These are phyloP conservation scores for Elephantulus edwardii DNA, from an alignment of 2,113 vertebrate genomes.

Conservation along the genomic window DNA sequence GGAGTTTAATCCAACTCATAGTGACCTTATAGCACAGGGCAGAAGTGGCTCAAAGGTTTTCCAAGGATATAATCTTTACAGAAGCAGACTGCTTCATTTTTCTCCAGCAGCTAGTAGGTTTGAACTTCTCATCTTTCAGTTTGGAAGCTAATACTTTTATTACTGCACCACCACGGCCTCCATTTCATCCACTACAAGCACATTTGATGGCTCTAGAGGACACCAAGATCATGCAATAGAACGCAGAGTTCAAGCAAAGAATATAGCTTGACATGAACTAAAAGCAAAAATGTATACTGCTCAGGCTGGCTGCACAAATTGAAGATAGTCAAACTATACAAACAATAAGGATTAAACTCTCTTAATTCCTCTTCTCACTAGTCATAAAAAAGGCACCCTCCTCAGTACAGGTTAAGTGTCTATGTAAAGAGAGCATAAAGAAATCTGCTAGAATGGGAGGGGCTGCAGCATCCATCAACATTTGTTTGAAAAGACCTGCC, in stretches of 20 bases:
- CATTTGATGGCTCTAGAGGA: neutral
- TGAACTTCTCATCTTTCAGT: neutral
- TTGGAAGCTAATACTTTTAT: neutral
- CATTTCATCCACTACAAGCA: neutral
- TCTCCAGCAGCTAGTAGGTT: neutral
- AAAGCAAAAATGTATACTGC: neutral
- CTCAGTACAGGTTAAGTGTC: slow-evolving; percentile 71
- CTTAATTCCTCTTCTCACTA: slow-evolving; percentile 56
- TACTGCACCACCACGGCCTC: neutral
- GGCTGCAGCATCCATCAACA: slow-evolving; percentile 64
- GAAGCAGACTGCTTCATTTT: too few species aligned
- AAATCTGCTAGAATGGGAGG: slow-evolving; percentile 60
- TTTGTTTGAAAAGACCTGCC: slow-evolving; percentile 78
- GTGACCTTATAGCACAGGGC: too few species aligned
- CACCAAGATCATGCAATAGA: neutral
- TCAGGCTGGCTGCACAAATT: neutral
- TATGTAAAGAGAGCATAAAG: slow-evolving; percentile 55
- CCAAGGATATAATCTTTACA: too few species aligned
- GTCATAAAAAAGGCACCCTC: slow-evolving; percentile 64
- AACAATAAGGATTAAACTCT: slow-evolving; percentile 54
- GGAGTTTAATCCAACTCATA: too few species aligned
- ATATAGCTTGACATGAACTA: neutral
- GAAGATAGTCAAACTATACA: slow-evolving; percentile 14
- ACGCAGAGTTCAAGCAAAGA: neutral
- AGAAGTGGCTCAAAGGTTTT: too few species aligned